Evolutionary conservation across 1,140 invertebrate genomes (phyloP), one percentile per base, ranked within the genome.

Genomic region (Drosophila melanica): DNA sequence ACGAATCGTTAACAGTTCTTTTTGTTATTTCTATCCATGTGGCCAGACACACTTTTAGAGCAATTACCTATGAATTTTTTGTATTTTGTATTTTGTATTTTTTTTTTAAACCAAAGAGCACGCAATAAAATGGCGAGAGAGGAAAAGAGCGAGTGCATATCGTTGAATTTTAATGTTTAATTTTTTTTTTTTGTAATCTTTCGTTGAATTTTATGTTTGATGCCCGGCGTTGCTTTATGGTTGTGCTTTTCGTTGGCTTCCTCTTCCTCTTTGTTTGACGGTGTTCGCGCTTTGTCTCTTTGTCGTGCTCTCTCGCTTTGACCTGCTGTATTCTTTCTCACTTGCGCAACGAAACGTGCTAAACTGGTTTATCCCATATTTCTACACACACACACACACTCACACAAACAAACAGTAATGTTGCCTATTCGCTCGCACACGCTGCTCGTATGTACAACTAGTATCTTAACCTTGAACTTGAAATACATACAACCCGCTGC

Each of bases 381-480:
- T 14, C 27, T 16, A 51, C 53, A 57, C 75, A 82, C 66, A 77
- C 51, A 67, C 8, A 60, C 55, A 63, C 53, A 67, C 20, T 3
- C 65, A 75, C 0, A 64, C 14, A 18, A 23, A 66, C 39, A 63
- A 73, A 33, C 64, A 76, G 37, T 74, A 35, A 3, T 69, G 66
- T 47, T 67, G 74, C 69, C 57, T 51, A 67, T 75, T 76, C 69
- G 44, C 54, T 76, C 74, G 59, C 69, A 30, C 76, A 57, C 27
- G 44, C 55, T 44, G 47, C n/a, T 12, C 54, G 59, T 62, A 75
- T 78, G 63, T 55, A 87, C 84, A 89, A 89, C 89, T 90, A 84
- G 89, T 89, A 90, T 90, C 89, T 90, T 90, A 90, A 90, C 89
- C 89, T 90, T 90, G 89, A 90, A 90, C 89, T 90, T 90, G 89